These are phyloP conservation scores for Pterocles burchelli DNA, from an alignment of 2,113 vertebrate genomes.

Conservation along the genomic window DNA sequence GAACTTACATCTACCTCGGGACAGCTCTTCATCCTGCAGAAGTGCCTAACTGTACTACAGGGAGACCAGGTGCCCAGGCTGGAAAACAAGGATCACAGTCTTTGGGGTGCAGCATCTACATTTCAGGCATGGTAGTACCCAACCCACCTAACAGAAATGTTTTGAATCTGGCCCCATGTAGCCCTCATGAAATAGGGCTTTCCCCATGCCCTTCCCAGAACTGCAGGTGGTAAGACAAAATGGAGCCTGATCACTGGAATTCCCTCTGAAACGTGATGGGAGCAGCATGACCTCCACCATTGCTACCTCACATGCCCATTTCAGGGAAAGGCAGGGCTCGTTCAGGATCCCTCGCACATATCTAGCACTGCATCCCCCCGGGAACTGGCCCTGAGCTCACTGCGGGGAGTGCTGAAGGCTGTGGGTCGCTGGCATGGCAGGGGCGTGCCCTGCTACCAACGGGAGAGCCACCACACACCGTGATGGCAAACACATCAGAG, in stretches of 20 bases:
- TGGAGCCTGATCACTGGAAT: neutral
- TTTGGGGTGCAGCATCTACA: neutral
- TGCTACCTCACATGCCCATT: rapidly evolving
- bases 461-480: rapidly evolving
- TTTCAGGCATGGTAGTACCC: neutral
- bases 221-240: neutral
- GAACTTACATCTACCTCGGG: neutral
- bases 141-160: neutral
- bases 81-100: neutral
- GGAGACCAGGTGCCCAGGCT: neutral
- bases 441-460: rapidly evolving
- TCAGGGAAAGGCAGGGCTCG: neutral
- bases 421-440: rapidly evolving
- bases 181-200: neutral
- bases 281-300: neutral
- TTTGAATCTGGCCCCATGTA: neutral
- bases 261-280: neutral
- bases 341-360: rapidly evolving
- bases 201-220: rapidly evolving
- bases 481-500: rapidly evolving
- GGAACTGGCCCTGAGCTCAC: rapidly evolving
- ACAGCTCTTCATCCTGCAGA: neutral
- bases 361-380: rapidly evolving
- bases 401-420: rapidly evolving
- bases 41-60: neutral